Evolutionary conservation across 2,113 vertebrate species (phyloP).

Genomic region (Chaetura pelagica): DNA sequence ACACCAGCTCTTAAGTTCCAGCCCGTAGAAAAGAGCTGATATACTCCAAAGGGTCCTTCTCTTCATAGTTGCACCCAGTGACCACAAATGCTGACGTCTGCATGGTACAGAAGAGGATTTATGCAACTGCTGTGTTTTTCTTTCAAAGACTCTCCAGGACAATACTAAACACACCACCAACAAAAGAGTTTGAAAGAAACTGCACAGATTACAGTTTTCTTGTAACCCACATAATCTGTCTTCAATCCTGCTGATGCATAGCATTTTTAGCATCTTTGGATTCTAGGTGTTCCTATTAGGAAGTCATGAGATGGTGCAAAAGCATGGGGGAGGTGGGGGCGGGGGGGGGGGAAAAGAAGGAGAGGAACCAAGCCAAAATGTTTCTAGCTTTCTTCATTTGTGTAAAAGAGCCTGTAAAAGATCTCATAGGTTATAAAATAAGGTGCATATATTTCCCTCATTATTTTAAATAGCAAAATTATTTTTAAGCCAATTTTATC

Average conservation of each 20-base stretch:
- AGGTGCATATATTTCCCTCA: accelerated
- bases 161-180: not conserved
- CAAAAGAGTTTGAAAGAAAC: not conserved
- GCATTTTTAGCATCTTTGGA: not conserved
- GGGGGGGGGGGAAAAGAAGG: accelerated
- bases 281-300: not conserved
- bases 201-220: not conserved
- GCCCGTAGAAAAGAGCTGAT: not conserved
- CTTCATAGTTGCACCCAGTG: not conserved
- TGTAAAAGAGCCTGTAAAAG: not conserved
- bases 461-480: not conserved
- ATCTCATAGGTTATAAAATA: not conserved
- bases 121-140: not conserved
- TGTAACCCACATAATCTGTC: not conserved
- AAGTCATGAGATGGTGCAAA: not conserved
- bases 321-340: accelerated
- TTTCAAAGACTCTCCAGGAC: not conserved
- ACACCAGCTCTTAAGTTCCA: not conserved
- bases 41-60: not conserved
- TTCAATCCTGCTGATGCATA: not conserved
- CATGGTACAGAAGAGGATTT: not conserved
- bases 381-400: not conserved
- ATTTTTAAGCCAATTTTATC: not conserved
- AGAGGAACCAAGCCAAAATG: not conserved
- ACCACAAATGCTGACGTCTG: not conserved